Evolutionary conservation across 2,113 vertebrate species (phyloP).

Genomic region (Fulica atra): DNA sequence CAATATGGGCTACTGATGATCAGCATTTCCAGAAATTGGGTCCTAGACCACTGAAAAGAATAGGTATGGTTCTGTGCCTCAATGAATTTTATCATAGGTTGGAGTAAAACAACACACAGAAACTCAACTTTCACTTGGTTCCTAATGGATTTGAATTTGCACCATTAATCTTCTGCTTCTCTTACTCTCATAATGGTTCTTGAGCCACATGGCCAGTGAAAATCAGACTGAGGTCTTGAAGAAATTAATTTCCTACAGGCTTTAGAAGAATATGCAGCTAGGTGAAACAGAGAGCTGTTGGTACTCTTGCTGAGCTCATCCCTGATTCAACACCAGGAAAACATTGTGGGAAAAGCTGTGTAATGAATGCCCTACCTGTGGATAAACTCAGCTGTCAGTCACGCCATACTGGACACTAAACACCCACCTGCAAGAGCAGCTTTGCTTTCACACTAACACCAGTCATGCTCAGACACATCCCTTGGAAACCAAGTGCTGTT

Average conservation of each 20-base stretch:
- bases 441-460: background rate
- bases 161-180: background rate
- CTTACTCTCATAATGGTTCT: background rate
- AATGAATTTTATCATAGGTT: slow-evolving; percentile 25
- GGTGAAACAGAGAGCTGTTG: background rate
- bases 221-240: background rate
- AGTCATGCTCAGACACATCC: background rate
- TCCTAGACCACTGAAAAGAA: background rate
- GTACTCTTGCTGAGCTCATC: background rate
- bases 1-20: background rate
- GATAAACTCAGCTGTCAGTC: background rate
- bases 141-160: background rate
- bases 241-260: background rate
- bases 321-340: background rate
- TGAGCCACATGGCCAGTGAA: background rate
- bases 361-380: background rate
- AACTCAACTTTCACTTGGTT: background rate
- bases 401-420: background rate
- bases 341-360: background rate
- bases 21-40: background rate
- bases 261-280: background rate
- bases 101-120: background rate
- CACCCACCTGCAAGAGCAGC: background rate
- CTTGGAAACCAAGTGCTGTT: background rate
- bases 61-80: background rate